Evolutionary conservation across 1,140 invertebrate genomes (phyloP), one percentile per base, ranked within the genome.

Genomic region (Ceratoteleas bidentatus): DNA sequence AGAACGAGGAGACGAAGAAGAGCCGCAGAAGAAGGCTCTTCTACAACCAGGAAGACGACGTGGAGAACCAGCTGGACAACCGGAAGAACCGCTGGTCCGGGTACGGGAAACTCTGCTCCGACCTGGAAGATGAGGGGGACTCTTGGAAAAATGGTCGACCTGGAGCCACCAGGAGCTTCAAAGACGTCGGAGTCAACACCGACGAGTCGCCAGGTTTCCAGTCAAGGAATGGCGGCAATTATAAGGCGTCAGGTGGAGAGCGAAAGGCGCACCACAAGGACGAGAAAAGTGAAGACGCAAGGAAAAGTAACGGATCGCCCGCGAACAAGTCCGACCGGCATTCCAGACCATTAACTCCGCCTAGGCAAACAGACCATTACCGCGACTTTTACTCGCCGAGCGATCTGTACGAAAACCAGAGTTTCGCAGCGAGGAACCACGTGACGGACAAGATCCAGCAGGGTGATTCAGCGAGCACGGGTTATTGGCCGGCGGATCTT

Each of bases 281-380:
- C 9, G 70, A 43, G 0, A 62, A 64, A 24, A 40, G 10, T 14
- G 7, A 84, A 62, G 40, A 83, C 4, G 3, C 0, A 57, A 64
- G 45, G 15, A 38, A 45, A 33, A 66, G 0, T 33, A 76, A 64
- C 60, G 54, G 54, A 13, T 50, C 52, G 2, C 33, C n/a, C 3
- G 66, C 64, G 13, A 45, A 70, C 13, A 86, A 64, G n/a, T 85
- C 83, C 0, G 72, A 86, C 10, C 85, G 87, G 66, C 87, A 91
- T 61, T 86, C 85, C 3, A 86, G 87, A 60, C 85, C 90, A 0
- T 57, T 91, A 69, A 88, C 86, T 32, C 89, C 90, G 6, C 87
- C 87, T 13, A 84, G 57, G 34, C 38, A 73, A 10, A 54, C 24
- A 47, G 57, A 77, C 13, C 9, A 60, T 13, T 40, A 52, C n/a